Conservation (phyloP, 2,888 invertebrate genomes). For the Plutella xylostella region DNA sequence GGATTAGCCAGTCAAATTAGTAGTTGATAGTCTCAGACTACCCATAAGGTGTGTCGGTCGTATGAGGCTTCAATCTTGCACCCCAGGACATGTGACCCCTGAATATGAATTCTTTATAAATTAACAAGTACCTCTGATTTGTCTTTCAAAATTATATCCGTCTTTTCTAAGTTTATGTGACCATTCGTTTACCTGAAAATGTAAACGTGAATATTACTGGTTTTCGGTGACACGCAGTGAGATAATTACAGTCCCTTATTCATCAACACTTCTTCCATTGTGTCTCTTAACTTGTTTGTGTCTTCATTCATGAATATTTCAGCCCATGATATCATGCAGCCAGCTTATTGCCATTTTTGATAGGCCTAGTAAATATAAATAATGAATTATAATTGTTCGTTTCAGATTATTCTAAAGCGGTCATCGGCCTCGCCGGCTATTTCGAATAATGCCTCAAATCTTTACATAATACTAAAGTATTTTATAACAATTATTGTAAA, state of each 20-base stretch:
- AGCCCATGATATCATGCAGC: neutral
- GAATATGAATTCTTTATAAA: too few relatives aligned
- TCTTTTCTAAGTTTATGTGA: slow-evolving; percentile 94
- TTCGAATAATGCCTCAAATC: neutral
- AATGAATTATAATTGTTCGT: too few relatives aligned
- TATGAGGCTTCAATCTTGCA: too few relatives aligned
- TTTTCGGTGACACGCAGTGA: too few relatives aligned
- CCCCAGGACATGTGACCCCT: too few relatives aligned
- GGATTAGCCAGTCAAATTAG: neutral
- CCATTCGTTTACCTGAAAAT: slow-evolving; percentile 97
- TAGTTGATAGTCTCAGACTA: too few relatives aligned
- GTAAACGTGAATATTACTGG: slow-evolving; percentile 15
- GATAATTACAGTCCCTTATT: too few relatives aligned
- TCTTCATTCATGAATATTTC: neutral
- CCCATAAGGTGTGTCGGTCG: too few relatives aligned
- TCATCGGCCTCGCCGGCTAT: neutral
- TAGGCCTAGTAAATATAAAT: neutral
- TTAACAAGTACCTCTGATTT: slow-evolving; percentile 76
- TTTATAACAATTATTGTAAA: neutral
- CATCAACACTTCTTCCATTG: too few relatives aligned
- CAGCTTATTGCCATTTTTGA: neutral
- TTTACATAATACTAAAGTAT: neutral
- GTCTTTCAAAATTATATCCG: slow-evolving; percentile 91
- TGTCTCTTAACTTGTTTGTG: too few relatives aligned
- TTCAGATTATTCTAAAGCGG: neutral